Base-by-base conservation (phyloP, 30 jellyfish, hydroid and myxozoan genomes). In the Catostylus mosaicus region DNA sequence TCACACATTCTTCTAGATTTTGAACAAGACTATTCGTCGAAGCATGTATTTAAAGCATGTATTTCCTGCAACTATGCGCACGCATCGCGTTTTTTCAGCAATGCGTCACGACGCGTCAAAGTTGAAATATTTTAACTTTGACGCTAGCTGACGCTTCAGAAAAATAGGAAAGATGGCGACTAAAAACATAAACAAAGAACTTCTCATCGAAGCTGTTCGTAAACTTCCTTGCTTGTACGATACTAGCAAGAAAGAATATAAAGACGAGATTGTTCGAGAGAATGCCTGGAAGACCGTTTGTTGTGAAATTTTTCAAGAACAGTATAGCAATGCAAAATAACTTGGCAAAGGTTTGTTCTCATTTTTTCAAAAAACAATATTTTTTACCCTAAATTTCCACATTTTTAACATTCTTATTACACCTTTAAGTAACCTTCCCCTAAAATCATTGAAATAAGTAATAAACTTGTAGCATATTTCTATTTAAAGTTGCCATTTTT, bases 221-320 rank as follows among this genome's bases (percentile, higher is more conserved):
- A 77, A 77, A 27, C 33, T 30, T 14, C 80, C 88, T 9, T 60
- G 80, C 48, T 8, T 77, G 16, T 77, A 77, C 77, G 88, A 77
- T 64, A 77, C 54, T 19, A 7, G 57, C 60, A 76, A 38, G 37
- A n/a, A 33, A 40, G 88, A 76, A 22, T 52, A 76, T 57, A 77
- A 77, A 63, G 40, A 57, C 45, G 80, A 77, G 79, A 40, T 30
- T 62, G 66, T 77, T 47, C 23, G 88, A 12, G 63, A 50, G 77
- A 65, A 27, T 31, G 77, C 56, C 35, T 65, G 77, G 56, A 61
- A 61, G 77, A 65, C 48, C 0, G 54, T 65, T 52, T 65, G 77
- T 43, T 43, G 26, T 26, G 20, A 65, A 33, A 33, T 65, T 65
- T 65, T 65, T 65, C 29, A 29, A 33, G 38, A 65, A 65, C 48